A percentile compares a stretch with the other conserved stretches of the same genome.
phyloP scores from a whole-genome alignment of 1,140 invertebrate species.

The Vanessa atalanta region DNA sequence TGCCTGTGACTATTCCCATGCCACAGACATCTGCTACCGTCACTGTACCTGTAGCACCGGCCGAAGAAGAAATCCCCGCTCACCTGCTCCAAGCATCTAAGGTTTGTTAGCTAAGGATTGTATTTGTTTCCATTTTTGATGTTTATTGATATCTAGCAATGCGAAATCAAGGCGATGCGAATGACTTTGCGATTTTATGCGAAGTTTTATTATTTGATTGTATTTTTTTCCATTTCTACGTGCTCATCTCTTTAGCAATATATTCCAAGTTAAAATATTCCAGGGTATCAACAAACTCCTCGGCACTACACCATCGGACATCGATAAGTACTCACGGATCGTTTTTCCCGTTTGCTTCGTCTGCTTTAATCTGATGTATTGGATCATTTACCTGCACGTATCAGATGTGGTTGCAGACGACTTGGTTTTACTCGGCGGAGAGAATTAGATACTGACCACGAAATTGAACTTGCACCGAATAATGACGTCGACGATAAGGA shows the following conservation, averaged over 20 bases:
- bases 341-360: conserved; percentile 98
- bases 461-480: background rate
- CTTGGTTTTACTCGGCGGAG: conserved; percentile 90
- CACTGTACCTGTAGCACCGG: conserved; percentile 62
- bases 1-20: conserved; percentile 27
- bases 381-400: conserved; percentile 98
- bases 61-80: conserved; percentile 83
- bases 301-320: conserved; percentile 95
- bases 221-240: background rate
- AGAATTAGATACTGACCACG: conserved; percentile 82
- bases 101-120: conserved; percentile 62
- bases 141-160: conserved; percentile 11
- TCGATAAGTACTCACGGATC: conserved; percentile 97
- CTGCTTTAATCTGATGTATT: conserved; percentile 98
- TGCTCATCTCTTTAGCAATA: conserved; percentile 18
- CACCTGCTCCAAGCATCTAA: conserved; percentile 90
- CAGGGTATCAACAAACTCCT: conserved; percentile 93
- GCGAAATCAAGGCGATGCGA: conserved; percentile 30
- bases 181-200: conserved; percentile 12
- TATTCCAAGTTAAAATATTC: conserved; percentile 52
- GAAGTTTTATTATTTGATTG: background rate
- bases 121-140: conserved; percentile 8
- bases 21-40: conserved; percentile 51
- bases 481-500: conserved; percentile 8
- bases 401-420: conserved; percentile 97